These are phyloP conservation scores for Pediacus dermestoides DNA, from an alignment of 2,888 invertebrate species.

Conservation along the genomic window DNA sequence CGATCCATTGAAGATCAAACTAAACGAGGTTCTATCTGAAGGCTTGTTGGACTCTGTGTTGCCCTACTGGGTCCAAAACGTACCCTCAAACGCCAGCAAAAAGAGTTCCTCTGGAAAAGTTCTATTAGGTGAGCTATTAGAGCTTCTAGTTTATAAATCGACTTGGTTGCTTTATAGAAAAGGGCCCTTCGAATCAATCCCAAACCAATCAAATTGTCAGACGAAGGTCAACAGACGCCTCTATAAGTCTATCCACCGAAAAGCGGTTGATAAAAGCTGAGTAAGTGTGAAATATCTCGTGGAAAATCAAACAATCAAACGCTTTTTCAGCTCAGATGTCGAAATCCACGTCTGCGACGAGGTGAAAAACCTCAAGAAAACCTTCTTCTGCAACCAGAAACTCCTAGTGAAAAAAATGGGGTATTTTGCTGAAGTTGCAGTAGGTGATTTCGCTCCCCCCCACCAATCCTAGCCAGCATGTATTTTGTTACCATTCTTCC, in stretches of 20 bases:
- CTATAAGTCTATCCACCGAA: too few relatives aligned
- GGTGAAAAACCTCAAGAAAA: constrained; percentile 82
- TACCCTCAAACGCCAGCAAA: constrained; percentile 12
- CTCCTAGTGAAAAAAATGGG: constrained; percentile 89
- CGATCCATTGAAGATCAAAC: constrained; percentile 37
- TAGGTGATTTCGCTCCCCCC: too few relatives aligned
- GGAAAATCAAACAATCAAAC: constrained; percentile 5
- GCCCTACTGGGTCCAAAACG: constrained; percentile 62
- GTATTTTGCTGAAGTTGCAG: constrained; percentile 87
- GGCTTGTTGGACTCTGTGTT: constrained; percentile 79
- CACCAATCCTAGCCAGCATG: too few relatives aligned
- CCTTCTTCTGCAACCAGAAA: constrained; percentile 85
- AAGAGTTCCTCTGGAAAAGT: constrained; percentile 6
- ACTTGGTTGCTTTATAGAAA: not conserved
- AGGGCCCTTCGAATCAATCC: too few relatives aligned
- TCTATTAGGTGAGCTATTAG: constrained; percentile 16
- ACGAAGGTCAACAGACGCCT: too few relatives aligned
- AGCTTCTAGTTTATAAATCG: not conserved
- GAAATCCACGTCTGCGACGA: constrained; percentile 96
- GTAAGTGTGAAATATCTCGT: constrained; percentile 43
- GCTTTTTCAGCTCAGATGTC: constrained; percentile 60
- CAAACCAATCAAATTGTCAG: too few relatives aligned
- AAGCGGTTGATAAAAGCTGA: too few relatives aligned
- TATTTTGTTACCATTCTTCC: constrained; percentile 1
- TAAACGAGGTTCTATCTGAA: constrained; percentile 67